Percentiles rank a stretch among this genome's conserved stretches.
phyloP scores from a whole-genome alignment of 2,113 vertebrate species.

The Fulica atra region DNA sequence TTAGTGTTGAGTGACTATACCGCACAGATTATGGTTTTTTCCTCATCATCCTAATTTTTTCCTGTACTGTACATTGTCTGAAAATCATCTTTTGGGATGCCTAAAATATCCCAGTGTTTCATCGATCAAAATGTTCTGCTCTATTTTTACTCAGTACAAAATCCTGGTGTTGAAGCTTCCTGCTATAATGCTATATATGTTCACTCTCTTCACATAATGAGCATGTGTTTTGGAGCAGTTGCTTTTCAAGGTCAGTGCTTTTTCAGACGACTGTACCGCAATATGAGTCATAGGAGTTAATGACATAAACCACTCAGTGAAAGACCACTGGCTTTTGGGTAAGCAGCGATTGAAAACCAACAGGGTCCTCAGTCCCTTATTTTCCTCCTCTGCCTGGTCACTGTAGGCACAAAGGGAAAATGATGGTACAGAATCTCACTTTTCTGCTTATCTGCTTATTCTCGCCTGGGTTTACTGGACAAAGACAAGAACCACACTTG shows the following conservation, averaged over 20 bases:
- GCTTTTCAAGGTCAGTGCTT: constrained; percentile 58
- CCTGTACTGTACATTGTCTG: not conserved
- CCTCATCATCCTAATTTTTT: not conserved
- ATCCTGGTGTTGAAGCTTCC: constrained; percentile 57
- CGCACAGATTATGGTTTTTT: not conserved
- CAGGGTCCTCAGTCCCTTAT: not conserved
- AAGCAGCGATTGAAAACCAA: not conserved
- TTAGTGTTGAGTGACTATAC: not conserved
- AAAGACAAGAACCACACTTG: not conserved
- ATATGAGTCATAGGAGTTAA: constrained; percentile 53
- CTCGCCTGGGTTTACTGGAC: not conserved
- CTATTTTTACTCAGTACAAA: constrained; percentile 53
- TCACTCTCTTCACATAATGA: constrained; percentile 54
- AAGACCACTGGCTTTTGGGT: constrained; percentile 30
- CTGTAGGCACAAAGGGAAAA: not conserved
- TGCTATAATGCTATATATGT: constrained; percentile 62
- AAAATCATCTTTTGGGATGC: constrained; percentile 22
- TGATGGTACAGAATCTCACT: not conserved
- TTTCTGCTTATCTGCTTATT: not conserved
- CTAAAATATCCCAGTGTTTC: constrained; percentile 37
- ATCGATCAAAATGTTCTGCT: constrained; percentile 40
- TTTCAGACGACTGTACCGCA: constrained; percentile 52
- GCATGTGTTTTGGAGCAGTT: constrained; percentile 47
- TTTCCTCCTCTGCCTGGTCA: not conserved
- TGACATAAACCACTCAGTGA: not conserved